Base-by-base conservation (phyloP, 92 coral and sea anemone species). In the Paragorgia papillata region DNA sequence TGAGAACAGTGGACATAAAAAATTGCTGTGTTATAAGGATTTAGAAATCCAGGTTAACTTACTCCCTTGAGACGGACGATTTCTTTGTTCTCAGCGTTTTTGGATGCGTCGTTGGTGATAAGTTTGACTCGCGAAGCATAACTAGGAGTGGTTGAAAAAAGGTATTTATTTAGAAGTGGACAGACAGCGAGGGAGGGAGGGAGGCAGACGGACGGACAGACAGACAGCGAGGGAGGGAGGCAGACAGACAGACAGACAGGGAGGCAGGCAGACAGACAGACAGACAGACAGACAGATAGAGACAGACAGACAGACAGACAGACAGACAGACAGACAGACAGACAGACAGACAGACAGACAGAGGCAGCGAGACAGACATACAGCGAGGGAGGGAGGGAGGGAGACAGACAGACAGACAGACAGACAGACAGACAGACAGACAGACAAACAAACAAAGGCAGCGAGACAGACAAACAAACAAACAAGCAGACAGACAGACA, bases 101-200 rank as follows among this genome's bases (percentile, higher is more conserved):
- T 95, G 44, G 92, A 93, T 15, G 99, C 99, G 63, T 95, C 99
- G 80, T 95, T 95, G 15, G 99, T 95, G 44, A 95, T 95, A 19
- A 95, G 95, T 79, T 95, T 95, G 7, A 95, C 99, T 37, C 99
- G 89, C 28, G 99, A 95, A 17, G 99, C 99, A 67, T 95, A 95
- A 73, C 99, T 95, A 50, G 8, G 18, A 49, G 29, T 13, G 22
- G 27, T 19, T 48, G 14, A 15, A 74, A 54, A 53, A 18, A n/a
- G n/a, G n/a, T n/a, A n/a, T n/a, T n/a, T n/a, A n/a, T 3, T 21
- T 29, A 17, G 22, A 1, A 57, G 62, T 24, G 22, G 12, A 57
- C 12, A 37, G 43, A 10, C 43, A 51, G 3, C 5, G 8, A 6
- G 17, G 26, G 8, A 51, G 7, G 5, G 17, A 51, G 10, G 4